Evolutionary conservation across 2,113 vertebrate genomes (phyloP), one percentile per base, ranked within the genome.

Genomic region (Boleophthalmus pectinirostris): DNA sequence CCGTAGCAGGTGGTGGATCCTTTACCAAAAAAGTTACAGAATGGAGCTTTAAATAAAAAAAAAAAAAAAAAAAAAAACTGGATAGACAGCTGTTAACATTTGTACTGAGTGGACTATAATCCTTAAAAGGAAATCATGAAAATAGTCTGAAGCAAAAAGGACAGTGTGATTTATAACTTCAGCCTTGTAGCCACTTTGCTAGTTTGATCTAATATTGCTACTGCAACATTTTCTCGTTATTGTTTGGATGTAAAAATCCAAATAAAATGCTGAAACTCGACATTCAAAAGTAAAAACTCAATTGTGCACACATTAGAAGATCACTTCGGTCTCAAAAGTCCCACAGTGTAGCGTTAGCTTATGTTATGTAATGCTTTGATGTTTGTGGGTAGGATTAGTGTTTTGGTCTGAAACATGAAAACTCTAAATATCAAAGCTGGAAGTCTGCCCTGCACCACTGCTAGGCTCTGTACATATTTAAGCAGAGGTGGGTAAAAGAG

Each of bases 311-410:
- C 12, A 47, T 54, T 54, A 23, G 54, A 51, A 2, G 29, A 29
- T 29, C 29, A 1, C 16, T 69, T 63, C 71, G 49, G 71, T 29
- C 33, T 72, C 69, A 64, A 7, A 68, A 58, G 56, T 29, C 67
- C 72, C 69, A 74, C 70, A 77, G 71, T 20, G 15, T 6, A 61
- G 71, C 79, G 74, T 77, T 69, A 70, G 75, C 60, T 87, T 87
- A 86, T 65, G 85, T 87, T 87, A 86, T 65, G 85, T 83, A 86
- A 80, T 75, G 64, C 76, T 77, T 86, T 78, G 73, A 68, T 87
- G 81, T 82, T 83, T 80, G 78, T 69, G 69, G 74, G 70, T 81
- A 77, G 87, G 85, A 88, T 90, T 88, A 85, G 76, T 12, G 5
- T 29, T 49, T 73, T 67, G 25, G 77, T 75, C 77, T 80, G 70